A percentile compares a stretch with the other conserved stretches of the same genome.
Conservation (phyloP, 2,797 vertebrate species). For the Propithecus deckenii region DNA sequence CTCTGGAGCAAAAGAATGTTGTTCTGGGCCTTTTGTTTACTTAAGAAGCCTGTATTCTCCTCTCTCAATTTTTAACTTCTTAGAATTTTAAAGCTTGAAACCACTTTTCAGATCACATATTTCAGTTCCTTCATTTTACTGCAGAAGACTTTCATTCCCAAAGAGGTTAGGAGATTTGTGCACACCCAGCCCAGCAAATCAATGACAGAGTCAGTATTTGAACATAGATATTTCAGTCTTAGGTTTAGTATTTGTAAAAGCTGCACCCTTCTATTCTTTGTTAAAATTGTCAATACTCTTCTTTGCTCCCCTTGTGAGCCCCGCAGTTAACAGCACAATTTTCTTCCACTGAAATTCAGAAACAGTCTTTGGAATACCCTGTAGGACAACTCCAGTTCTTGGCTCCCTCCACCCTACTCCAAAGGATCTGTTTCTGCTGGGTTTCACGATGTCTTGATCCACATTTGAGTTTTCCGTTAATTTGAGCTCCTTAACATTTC, state of each 20-base stretch:
- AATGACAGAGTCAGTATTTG: not conserved
- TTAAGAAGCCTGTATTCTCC: not conserved
- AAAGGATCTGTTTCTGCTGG: not conserved
- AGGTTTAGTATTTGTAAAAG: not conserved
- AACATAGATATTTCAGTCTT: not conserved
- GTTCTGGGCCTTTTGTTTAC: not conserved
- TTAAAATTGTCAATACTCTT: not conserved
- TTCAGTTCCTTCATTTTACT: not conserved
- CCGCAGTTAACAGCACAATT: not conserved
- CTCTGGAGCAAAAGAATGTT: conserved; percentile 28
- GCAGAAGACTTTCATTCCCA: not conserved
- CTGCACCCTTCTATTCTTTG: not conserved
- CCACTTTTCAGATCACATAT: not conserved
- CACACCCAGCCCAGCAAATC: not conserved
- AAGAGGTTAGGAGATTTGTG: not conserved
- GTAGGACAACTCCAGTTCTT: not conserved
- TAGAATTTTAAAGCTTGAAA: conserved; percentile 17
- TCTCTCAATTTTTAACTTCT: not conserved
- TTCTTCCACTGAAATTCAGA: not conserved
- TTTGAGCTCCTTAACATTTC: not conserved
- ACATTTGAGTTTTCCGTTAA: not conserved
- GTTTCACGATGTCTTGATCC: not conserved
- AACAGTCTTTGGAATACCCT: not conserved
- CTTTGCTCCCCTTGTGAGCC: not conserved
- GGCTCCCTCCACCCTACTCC: not conserved